Evolutionary conservation across 2,797 vertebrate genomes (phyloP), one percentile per base, ranked within the genome.

Genomic region (Pseudochirops corinnae): DNA sequence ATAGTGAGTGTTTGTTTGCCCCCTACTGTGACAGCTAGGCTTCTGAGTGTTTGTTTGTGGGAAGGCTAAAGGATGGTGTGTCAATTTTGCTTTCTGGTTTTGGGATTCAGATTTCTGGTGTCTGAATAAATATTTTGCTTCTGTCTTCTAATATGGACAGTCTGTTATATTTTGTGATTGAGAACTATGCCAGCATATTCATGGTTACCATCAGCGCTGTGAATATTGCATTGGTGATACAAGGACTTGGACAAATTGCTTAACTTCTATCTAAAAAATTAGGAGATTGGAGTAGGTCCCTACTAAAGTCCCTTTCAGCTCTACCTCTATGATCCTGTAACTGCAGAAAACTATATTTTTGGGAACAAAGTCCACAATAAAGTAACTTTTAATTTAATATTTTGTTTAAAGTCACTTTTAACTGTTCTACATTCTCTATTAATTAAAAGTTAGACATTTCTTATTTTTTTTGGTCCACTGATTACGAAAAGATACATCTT

Each of bases 381-480:
- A 46, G 46, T 82, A 46, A 82, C 74, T 46, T 82, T 46, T 82
- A 46, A 82, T 24, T 82, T 82, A 39, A 26, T 82, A 82, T 46
- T 82, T 82, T 82, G 74, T 82, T 82, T 46, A 82, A 46, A 82
- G 39, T 82, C 21, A 46, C 39, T 82, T 46, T 82, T 82, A 46
- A 82, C 74, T 46, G 14, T 67, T 82, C 3, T 53, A 57, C 12
- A 55, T 93, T 96, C 53, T 95, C 91, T 94, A 33, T 57, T 57
- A 93, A 95, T 87, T 57, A 3, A 95, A 55, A 53, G n/a, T 56
- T 62, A 91, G 21, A 92, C 7, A 58, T 56, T 91, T 96, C 90
- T 91, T 95, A 91, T 92, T 91, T 95, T 31, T 57, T 50, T 55
- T 62, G 94, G 33, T 46, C 29, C 39, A 56, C 58, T 93, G 56